Evolutionary conservation across 2,888 invertebrate species (phyloP).

Genomic region (Cistogaster globosa): DNA sequence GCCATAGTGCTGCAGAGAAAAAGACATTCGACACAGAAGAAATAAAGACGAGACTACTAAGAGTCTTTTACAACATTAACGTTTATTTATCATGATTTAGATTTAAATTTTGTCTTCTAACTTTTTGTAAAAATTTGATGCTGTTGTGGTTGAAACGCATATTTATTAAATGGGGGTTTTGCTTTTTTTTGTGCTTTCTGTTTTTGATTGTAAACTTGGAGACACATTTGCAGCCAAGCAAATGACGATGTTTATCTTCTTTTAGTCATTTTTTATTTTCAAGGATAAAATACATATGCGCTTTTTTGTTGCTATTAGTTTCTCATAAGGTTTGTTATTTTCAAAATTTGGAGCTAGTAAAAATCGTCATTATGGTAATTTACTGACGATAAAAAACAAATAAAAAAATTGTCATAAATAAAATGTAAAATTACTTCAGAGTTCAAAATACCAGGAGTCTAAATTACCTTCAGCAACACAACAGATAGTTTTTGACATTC

Average conservation of each 20-base stretch:
- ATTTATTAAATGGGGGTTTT: slow-evolving; percentile 43
- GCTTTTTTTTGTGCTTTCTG: background rate
- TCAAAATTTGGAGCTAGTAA: slow-evolving; percentile 20
- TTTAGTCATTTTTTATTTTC: slow-evolving; percentile 39
- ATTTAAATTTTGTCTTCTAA: slow-evolving; percentile 29
- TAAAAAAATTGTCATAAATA: slow-evolving; percentile 33
- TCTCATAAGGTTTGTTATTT: background rate
- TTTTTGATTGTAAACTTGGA: slow-evolving; percentile 55
- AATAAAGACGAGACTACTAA: background rate
- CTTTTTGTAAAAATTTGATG: slow-evolving; percentile 11
- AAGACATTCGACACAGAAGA: background rate
- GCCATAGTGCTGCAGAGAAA: slow-evolving; percentile 23
- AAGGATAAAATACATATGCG: slow-evolving; percentile 31
- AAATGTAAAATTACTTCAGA: slow-evolving; percentile 23
- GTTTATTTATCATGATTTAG: slow-evolving; percentile 66
- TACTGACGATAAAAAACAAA: slow-evolving; percentile 31
- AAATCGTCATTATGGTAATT: slow-evolving; percentile 58
- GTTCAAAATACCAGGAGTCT: background rate
- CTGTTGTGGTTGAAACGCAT: slow-evolving; percentile 58
- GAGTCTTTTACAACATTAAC: slow-evolving; percentile 30
- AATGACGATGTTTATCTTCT: slow-evolving; percentile 68
- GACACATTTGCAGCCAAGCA: slow-evolving; percentile 68
- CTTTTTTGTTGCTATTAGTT: background rate
- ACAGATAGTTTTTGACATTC: no score
- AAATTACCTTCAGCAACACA: no score